phyloP scores from a whole-genome alignment of 2,113 vertebrate species.

The Felis chaus region DNA sequence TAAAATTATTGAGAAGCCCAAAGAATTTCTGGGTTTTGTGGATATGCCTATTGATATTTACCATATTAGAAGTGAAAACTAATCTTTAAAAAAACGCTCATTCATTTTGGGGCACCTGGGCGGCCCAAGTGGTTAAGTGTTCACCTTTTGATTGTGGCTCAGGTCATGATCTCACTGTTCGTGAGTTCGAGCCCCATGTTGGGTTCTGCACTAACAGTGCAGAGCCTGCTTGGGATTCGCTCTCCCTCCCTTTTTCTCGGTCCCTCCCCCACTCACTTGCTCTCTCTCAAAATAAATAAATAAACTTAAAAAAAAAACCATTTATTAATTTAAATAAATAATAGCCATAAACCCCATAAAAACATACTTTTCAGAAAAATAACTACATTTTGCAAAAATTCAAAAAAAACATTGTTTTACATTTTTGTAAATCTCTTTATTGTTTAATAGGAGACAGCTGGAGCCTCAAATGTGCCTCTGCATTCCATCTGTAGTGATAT shows the following conservation, averaged over 20 bases:
- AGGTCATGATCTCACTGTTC: too few species aligned
- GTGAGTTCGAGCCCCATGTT: too few species aligned
- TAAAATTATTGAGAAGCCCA: background rate
- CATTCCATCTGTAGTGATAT: background rate
- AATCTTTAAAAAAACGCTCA: background rate
- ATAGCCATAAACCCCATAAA: background rate
- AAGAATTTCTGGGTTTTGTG: background rate
- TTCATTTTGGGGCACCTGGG: background rate
- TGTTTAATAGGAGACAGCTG: background rate
- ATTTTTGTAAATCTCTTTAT: background rate
- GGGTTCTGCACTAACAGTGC: too few species aligned
- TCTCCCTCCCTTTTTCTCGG: too few species aligned
- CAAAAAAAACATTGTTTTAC: background rate
- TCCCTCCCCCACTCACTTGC: too few species aligned
- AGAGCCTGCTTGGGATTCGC: too few species aligned
- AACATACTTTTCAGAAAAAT: constrained; percentile 7
- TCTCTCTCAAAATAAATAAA: too few species aligned
- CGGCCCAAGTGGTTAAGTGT: too few species aligned
- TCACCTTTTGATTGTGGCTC: too few species aligned
- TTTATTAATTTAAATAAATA: background rate
- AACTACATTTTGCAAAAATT: background rate
- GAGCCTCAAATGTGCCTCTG: background rate
- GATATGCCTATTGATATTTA: background rate
- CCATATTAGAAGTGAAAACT: background rate
- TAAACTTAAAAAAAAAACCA: too few species aligned